Evolutionary conservation across 2,888 invertebrate genomes (phyloP).

Genomic region (Sphaeridia pumilis): DNA sequence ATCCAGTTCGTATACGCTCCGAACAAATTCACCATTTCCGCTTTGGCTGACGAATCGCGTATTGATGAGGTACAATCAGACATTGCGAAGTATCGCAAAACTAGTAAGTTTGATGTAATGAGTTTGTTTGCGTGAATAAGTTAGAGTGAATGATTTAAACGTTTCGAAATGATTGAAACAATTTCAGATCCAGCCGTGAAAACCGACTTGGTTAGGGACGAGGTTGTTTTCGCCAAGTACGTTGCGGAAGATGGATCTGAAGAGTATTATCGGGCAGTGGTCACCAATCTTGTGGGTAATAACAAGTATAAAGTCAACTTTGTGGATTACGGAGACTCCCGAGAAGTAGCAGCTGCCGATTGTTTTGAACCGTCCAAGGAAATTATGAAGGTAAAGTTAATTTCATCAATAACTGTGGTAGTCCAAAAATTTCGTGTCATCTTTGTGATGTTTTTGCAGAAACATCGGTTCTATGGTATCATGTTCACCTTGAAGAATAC

Average conservation of each 20-base stretch:
- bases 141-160: no score
- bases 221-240: background rate
- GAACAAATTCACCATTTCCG: background rate
- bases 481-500: background rate
- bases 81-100: background rate
- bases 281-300: background rate
- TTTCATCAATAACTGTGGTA: background rate
- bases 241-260: no score
- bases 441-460: background rate
- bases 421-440: background rate
- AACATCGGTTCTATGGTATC: background rate
- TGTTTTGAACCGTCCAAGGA: background rate
- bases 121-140: no score
- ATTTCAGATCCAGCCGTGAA: background rate
- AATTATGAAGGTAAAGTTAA: background rate
- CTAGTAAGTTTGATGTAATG: no score
- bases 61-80: background rate
- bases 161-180: no score
- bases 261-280: background rate
- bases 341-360: background rate
- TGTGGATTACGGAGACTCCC: background rate
- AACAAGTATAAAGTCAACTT: background rate
- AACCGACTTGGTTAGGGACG: background rate
- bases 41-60: background rate
- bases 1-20: background rate